These are phyloP conservation scores for Trididemnum clinides DNA, from an alignment of 23 tunicate species.

Conservation along the genomic window DNA sequence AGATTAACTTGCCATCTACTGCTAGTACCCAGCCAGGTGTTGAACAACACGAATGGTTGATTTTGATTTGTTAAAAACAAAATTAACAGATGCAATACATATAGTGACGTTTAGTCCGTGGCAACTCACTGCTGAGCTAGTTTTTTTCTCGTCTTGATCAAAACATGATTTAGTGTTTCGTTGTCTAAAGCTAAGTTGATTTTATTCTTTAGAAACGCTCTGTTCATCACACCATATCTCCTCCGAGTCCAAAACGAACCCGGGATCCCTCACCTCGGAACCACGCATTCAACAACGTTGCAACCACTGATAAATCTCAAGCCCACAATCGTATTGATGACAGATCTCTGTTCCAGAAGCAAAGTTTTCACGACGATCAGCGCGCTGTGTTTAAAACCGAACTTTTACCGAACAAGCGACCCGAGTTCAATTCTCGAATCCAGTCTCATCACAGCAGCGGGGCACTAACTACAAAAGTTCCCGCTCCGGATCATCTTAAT, in stretches of 20 bases:
- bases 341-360: neutral
- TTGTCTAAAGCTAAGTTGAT: neutral
- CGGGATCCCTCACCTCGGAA: neutral
- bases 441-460: neutral
- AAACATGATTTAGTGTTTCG: no score
- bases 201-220: constrained; percentile 14
- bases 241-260: constrained; percentile 50
- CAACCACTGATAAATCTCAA: neutral
- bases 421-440: neutral
- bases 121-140: no score
- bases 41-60: no score
- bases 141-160: no score
- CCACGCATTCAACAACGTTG: constrained; percentile 9
- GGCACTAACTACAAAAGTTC: neutral
- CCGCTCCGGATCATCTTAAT: neutral
- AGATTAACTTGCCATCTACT: no score
- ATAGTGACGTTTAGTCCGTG: no score
- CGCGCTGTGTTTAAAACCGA: neutral
- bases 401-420: neutral
- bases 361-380: no score
- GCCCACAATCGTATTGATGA: no score
- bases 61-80: no score
- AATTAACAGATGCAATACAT: no score
- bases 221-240: constrained; percentile 1
- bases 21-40: no score